Evolutionary conservation across 30 jellyfish, hydroid and myxozoan genomes (phyloP), one percentile per base, ranked within the genome.

Genomic region (Cassiopea andromeda): DNA sequence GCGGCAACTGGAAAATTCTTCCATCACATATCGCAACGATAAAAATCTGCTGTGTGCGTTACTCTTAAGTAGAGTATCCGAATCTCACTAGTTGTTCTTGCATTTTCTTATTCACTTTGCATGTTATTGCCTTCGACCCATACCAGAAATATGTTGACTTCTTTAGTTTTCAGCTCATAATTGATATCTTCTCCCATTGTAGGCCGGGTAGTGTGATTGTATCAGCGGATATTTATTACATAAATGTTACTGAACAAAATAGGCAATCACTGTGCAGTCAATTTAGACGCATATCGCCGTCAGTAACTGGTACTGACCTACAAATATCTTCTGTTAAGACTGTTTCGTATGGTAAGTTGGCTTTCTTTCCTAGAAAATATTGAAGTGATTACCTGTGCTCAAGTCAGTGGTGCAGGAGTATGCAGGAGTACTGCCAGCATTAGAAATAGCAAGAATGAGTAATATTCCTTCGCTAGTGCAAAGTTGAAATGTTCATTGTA

Each of bases 151-250:
- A 27, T 27, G 38, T 27, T 27, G 38, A 27, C 38, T 27, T 27
- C 38, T 0, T 0, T 27, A 27, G 38, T 54, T 54, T 27, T 72
- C 81, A 13, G 50, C 19, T 27, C 2, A 49, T 72, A 72, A 72
- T 4, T 2, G 4, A 75, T n/a, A 16, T 27, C 46, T 75, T 72
- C 50, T 17, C 2, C 17, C 57, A 12, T 49, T 54, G 12, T 69
- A 87, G 94, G 45, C 80, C 94, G 16, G 94, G 94, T 0, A 87
- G 94, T 73, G 90, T 87, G 44, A 81, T 87, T 47, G 90, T 54
- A 6, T 89, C 78, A 48, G 84, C 90, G 13, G 82, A 73, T 50
- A 86, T 87, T 18, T 87, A 87, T 75, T 87, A 76, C 90, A 7
- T 78, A 44, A 87, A 78, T 71, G 86, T 87, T 44, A 66, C 89